A percentile compares a stretch with the other conserved stretches of the same genome.
These are phyloP conservation scores for Podabrus alpinus DNA, from an alignment of 2,888 invertebrate genomes.

Conservation along the genomic window DNA sequence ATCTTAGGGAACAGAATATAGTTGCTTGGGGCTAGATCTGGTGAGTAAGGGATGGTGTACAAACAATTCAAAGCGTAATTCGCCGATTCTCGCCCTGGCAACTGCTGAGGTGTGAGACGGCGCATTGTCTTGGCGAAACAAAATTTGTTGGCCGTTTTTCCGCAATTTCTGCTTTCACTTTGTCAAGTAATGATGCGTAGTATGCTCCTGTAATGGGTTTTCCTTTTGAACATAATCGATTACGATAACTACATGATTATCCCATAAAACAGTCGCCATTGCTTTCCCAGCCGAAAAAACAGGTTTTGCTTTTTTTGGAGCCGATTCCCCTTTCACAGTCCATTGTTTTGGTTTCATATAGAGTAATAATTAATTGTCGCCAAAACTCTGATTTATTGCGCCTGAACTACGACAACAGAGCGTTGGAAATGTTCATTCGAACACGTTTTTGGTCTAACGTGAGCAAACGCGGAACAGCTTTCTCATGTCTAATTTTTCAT, in stretches of 20 bases:
- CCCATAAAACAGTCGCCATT: background rate
- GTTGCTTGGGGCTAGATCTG: conserved; percentile 33
- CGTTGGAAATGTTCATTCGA: no score
- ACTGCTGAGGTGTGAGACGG: no score
- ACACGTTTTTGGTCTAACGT: no score
- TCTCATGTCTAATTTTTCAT: conserved; percentile 25
- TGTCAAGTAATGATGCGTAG: no score
- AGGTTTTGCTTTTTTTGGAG: no score
- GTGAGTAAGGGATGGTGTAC: conserved; percentile 32
- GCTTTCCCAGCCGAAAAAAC: conserved; percentile 2
- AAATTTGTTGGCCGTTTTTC: no score
- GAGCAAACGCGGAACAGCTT: no score
- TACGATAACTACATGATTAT: background rate
- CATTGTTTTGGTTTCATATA: conserved; percentile 8
- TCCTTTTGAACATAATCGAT: no score
- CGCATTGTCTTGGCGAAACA: no score
- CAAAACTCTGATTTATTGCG: background rate
- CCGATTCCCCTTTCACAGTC: conserved; percentile 13
- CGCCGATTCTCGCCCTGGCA: background rate
- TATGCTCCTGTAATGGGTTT: no score
- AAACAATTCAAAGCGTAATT: conserved; percentile 18
- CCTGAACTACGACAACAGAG: background rate
- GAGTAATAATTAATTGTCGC: no score
- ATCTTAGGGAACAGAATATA: conserved; percentile 28
- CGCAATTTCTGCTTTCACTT: no score